Conservation (phyloP, 1,140 invertebrate genomes). For the Acyrthosiphon pisum region DNA sequence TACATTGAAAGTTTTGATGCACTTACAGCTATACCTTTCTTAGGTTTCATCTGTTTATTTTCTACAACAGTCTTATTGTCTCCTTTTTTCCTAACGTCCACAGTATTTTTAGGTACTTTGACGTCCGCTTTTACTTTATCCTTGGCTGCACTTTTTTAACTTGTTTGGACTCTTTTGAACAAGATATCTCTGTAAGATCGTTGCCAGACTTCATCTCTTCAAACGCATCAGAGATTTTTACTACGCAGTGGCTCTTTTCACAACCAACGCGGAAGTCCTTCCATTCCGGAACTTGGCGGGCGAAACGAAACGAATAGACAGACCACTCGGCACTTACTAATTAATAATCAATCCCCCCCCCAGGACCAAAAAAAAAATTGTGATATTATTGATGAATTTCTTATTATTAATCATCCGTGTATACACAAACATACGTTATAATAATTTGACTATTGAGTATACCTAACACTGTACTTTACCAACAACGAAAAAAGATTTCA, state of each 20-base stretch:
- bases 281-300: too few species aligned
- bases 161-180: conserved; percentile 2
- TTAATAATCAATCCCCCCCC: too few species aligned
- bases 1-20: neutral
- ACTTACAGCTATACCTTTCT: neutral
- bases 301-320: too few species aligned
- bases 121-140: neutral
- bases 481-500: too few species aligned
- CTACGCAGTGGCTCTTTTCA: neutral
- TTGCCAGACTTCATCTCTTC: conserved; percentile 32
- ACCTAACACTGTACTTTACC: too few species aligned
- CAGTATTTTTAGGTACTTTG: neutral
- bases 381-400: too few species aligned
- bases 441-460: too few species aligned
- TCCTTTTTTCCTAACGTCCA: neutral
- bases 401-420: too few species aligned
- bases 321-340: too few species aligned
- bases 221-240: conserved; percentile 41
- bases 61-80: neutral
- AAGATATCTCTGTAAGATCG: neutral
- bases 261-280: too few species aligned
- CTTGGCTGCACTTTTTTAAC: neutral
- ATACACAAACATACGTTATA: too few species aligned
- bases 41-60: conserved; percentile 1
- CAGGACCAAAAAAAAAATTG: too few species aligned